Evolutionary conservation across 2,113 vertebrate species (phyloP).

Genomic region (Asarcornis scutulata): DNA sequence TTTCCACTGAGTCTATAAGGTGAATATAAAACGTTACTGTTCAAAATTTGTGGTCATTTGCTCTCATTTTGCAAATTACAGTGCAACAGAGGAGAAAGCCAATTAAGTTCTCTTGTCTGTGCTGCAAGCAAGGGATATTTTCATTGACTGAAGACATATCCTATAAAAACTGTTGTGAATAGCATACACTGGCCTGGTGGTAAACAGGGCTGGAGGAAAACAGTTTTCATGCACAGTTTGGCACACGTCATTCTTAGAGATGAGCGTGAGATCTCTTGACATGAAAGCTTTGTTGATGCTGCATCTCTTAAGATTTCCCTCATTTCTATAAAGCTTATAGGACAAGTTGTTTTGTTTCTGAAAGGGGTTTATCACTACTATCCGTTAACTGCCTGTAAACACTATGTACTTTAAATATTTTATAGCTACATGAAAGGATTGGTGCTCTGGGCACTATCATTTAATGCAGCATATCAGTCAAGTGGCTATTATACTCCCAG

Average conservation of each 20-base stretch:
- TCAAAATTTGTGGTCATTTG: background rate
- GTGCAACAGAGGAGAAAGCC: background rate
- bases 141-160: background rate
- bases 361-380: background rate
- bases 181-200: background rate
- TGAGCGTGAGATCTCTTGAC: background rate
- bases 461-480: background rate
- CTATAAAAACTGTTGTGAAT: background rate
- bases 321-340: background rate
- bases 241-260: background rate
- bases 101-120: background rate
- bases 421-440: background rate
- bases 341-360: background rate
- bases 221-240: background rate
- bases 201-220: background rate
- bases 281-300: background rate
- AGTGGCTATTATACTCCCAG: background rate
- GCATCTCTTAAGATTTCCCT: background rate
- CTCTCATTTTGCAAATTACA: background rate
- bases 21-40: background rate
- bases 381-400: slow-evolving; percentile 21
- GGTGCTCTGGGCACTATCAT: background rate
- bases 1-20: background rate
- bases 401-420: slow-evolving; percentile 13
- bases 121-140: background rate